Conservation (phyloP, 1,140 invertebrate species). For the Samia ricini region DNA sequence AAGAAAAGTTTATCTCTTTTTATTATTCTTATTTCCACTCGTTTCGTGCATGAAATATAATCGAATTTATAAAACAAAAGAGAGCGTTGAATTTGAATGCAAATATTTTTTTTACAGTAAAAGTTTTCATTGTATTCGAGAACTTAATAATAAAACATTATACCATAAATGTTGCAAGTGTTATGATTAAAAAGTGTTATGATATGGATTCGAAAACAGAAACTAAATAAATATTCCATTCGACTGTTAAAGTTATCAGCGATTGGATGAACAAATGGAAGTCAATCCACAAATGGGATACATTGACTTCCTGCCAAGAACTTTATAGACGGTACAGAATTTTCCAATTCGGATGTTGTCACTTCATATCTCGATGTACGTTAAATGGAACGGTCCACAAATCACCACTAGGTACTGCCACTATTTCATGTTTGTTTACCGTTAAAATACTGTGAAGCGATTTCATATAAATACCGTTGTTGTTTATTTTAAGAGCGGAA, state of each 20-base stretch:
- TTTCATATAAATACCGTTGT: conserved; percentile 12
- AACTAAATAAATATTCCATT: not conserved
- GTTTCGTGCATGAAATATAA: conserved; percentile 19
- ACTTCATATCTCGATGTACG: conserved; percentile 24
- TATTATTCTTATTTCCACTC: conserved; percentile 24
- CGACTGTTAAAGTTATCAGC: not conserved
- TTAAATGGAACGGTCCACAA: conserved; percentile 21
- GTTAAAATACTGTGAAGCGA: conserved; percentile 20
- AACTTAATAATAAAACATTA: not conserved
- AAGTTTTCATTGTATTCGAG: not conserved
- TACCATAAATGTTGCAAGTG: not conserved
- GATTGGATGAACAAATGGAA: not conserved
- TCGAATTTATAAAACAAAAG: conserved; percentile 21
- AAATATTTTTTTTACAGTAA: conserved; percentile 5
- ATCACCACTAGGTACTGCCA: conserved; percentile 28
- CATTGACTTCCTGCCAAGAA: conserved; percentile 12
- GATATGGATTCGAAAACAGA: no score
- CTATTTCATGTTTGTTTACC: conserved; percentile 21
- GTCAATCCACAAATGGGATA: not conserved
- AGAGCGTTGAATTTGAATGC: conserved; percentile 1
- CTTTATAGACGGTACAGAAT: conserved; percentile 34
- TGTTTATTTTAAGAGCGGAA: not conserved
- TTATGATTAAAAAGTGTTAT: no score
- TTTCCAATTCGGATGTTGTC: conserved; percentile 31
- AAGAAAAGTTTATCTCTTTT: conserved; percentile 38